These are phyloP conservation scores for Operophtera brumata DNA, from an alignment of 2,888 invertebrate species.

Conservation along the genomic window DNA sequence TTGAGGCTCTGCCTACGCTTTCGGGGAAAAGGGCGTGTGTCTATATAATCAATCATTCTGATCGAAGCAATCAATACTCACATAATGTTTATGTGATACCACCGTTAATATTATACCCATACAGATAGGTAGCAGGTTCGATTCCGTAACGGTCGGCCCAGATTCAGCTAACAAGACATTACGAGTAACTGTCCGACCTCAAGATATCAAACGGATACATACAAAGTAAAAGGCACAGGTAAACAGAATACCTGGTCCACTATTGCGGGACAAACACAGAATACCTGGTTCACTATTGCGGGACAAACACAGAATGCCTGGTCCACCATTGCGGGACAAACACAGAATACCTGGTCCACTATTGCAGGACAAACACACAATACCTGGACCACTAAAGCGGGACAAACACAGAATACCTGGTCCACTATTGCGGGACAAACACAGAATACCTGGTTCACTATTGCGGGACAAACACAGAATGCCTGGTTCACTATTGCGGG, in stretches of 20 bases:
- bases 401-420: background rate
- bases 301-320: background rate
- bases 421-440: background rate
- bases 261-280: background rate
- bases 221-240: conserved; percentile 15
- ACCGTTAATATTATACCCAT: conserved; percentile 18
- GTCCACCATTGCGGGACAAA: background rate
- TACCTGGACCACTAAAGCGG: background rate
- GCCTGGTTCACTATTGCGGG: background rate
- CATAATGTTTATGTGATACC: conserved; percentile 13
- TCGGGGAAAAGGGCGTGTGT: too few species aligned
- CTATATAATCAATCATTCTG: background rate
- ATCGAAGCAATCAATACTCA: conserved; percentile 3
- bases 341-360: conserved; percentile 2
- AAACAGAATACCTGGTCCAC: background rate
- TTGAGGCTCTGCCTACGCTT: too few species aligned
- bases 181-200: conserved; percentile 26
- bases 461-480: background rate
- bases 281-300: background rate
- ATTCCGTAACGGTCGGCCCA: conserved; percentile 34
- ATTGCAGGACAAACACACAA: background rate
- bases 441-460: conserved; percentile 2
- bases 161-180: conserved; percentile 29
- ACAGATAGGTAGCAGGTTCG: conserved; percentile 23
- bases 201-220: conserved; percentile 24